Evolutionary conservation across 2,888 invertebrate genomes (phyloP).

Genomic region (Litoditis marina): DNA sequence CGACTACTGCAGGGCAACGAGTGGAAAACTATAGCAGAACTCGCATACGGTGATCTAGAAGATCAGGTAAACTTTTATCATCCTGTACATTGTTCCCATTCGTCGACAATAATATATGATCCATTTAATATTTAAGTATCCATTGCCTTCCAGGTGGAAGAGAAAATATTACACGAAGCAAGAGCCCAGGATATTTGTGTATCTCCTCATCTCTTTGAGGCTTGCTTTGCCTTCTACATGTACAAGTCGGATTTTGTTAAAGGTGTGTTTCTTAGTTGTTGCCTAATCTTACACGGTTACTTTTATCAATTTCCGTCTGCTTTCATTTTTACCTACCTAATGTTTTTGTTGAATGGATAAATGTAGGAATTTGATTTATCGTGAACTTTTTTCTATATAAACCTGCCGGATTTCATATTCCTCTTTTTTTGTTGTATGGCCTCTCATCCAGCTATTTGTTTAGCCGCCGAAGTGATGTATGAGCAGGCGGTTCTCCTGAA

Average conservation of each 20-base stretch:
- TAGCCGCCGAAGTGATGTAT: constrained; percentile 46
- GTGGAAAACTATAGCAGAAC: constrained; percentile 8
- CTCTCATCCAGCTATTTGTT: not conserved
- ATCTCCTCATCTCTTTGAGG: constrained; percentile 30
- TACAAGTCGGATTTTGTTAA: constrained; percentile 25
- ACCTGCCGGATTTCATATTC: constrained; percentile 24
- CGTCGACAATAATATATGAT: not conserved
- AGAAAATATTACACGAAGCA: constrained; percentile 28
- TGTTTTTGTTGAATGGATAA: no score
- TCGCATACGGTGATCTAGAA: constrained; percentile 11
- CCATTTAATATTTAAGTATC: no score
- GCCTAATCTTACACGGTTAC: no score
- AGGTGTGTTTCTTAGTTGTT: constrained; percentile 21
- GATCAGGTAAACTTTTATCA: constrained; percentile 6
- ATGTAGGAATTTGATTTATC: no score
- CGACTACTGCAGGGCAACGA: constrained; percentile 5
- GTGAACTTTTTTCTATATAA: constrained; percentile 28
- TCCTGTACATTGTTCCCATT: not conserved
- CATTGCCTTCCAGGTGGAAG: constrained; percentile 26
- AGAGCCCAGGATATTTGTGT: constrained; percentile 23
- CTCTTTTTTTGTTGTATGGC: not conserved
- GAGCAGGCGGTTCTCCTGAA: constrained; percentile 37
- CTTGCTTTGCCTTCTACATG: constrained; percentile 29
- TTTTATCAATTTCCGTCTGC: no score
- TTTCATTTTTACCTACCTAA: no score